Evolutionary conservation across 2,888 invertebrate genomes (phyloP).

Genomic region (Trilocha varians): DNA sequence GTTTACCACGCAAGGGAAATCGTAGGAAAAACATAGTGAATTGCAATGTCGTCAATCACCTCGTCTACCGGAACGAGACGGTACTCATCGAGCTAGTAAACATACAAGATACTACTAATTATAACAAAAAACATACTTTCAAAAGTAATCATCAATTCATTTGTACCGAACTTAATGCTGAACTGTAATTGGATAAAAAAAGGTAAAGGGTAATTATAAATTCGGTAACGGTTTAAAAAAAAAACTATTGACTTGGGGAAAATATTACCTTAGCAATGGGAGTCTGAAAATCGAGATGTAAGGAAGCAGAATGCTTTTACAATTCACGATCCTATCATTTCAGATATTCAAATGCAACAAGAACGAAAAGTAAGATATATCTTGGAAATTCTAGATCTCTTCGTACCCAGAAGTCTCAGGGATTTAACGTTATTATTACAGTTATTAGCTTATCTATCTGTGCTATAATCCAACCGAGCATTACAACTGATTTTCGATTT

Average conservation of each 20-base stretch:
- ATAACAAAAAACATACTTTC: background rate
- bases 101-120: background rate
- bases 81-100: slow-evolving; percentile 11
- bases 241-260: no score
- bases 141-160: background rate
- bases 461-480: background rate
- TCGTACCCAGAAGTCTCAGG: background rate
- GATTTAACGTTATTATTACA: background rate
- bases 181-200: no score
- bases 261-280: no score
- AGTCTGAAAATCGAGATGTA: no score
- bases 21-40: slow-evolving; percentile 46
- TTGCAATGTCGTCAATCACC: slow-evolving; percentile 32
- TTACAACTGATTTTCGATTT: background rate
- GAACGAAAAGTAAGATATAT: no score
- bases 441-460: background rate
- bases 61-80: slow-evolving; percentile 42
- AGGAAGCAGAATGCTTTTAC: no score
- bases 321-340: no score
- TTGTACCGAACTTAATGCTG: no score
- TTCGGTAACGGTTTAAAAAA: no score
- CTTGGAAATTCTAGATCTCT: no score
- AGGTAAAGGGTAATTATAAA: no score
- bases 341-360: no score
- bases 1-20: slow-evolving; percentile 47